A percentile compares a stretch with the other conserved stretches of the same genome.
Evolutionary conservation across 2,888 invertebrate species (phyloP).

Genomic region (Cyclophora albipunctata): DNA sequence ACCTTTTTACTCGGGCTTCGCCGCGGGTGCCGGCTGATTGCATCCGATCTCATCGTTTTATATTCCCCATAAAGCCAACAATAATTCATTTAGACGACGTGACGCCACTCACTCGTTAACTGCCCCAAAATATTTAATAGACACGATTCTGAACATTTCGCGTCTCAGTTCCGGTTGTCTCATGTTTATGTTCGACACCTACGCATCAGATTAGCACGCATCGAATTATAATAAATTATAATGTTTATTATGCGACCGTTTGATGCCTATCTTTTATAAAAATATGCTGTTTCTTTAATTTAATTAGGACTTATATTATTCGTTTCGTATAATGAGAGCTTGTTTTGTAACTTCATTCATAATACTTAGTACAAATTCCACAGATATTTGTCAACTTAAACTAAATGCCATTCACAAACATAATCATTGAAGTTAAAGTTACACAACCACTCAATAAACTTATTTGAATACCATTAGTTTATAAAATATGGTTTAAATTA

Average conservation of each 20-base stretch:
- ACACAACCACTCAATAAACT: too few relatives aligned
- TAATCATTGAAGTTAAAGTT: too few relatives aligned
- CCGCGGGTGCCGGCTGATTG: constrained; percentile 73
- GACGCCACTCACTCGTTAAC: constrained; percentile 73
- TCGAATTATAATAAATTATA: not conserved
- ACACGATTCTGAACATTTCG: constrained; percentile 38
- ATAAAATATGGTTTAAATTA: too few relatives aligned
- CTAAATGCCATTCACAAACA: too few relatives aligned
- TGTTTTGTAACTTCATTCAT: not conserved
- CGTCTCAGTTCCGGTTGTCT: constrained; percentile 28
- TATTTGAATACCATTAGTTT: too few relatives aligned
- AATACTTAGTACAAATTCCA: too few relatives aligned
- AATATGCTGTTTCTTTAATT: not conserved
- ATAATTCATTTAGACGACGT: constrained; percentile 75
- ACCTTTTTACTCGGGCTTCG: constrained; percentile 67
- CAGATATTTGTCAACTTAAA: too few relatives aligned
- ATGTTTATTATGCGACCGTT: not conserved
- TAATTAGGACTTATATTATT: not conserved
- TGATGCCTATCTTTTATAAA: not conserved
- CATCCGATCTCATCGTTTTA: constrained; percentile 74
- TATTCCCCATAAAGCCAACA: constrained; percentile 73
- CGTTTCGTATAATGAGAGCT: not conserved
- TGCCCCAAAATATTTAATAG: constrained; percentile 47
- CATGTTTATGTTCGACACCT: constrained; percentile 12
- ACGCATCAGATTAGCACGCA: constrained; percentile 4